A percentile compares a stretch with the other conserved stretches of the same genome.
phyloP scores from a whole-genome alignment of 2,888 invertebrate genomes.

The Branchellion lobata region DNA sequence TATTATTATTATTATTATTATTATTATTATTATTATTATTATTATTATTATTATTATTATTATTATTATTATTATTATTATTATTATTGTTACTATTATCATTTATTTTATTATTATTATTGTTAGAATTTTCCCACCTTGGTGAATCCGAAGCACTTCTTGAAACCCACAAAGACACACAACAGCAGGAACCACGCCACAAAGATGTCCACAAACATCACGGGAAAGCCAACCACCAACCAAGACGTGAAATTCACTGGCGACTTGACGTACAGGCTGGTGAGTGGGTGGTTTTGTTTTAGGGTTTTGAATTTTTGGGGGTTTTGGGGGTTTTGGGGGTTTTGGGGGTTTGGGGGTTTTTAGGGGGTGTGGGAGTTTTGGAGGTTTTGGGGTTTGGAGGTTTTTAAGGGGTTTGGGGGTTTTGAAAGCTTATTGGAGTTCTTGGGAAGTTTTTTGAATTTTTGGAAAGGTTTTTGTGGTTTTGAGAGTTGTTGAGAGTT shows the following conservation, averaged over 20 bases:
- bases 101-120: too few species aligned
- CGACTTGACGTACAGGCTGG: background rate
- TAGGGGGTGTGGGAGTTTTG: background rate
- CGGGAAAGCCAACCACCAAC: constrained; percentile 44
- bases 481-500: too few species aligned
- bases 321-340: too few species aligned
- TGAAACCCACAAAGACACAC: constrained; percentile 41
- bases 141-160: background rate
- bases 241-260: constrained; percentile 43
- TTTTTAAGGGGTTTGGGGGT: background rate
- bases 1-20: too few species aligned
- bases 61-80: too few species aligned
- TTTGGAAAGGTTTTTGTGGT: too few species aligned
- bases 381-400: background rate
- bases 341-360: background rate
- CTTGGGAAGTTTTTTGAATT: too few species aligned
- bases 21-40: too few species aligned
- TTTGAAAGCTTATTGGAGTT: background rate
- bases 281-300: background rate
- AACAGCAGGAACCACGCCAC: constrained; percentile 40
- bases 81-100: too few species aligned
- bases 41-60: too few species aligned
- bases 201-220: constrained; percentile 42
- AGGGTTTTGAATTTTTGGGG: background rate
- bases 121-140: too few species aligned